Base-by-base conservation (phyloP, 1,140 invertebrate genomes). In the Tetramorium alpestre region DNA sequence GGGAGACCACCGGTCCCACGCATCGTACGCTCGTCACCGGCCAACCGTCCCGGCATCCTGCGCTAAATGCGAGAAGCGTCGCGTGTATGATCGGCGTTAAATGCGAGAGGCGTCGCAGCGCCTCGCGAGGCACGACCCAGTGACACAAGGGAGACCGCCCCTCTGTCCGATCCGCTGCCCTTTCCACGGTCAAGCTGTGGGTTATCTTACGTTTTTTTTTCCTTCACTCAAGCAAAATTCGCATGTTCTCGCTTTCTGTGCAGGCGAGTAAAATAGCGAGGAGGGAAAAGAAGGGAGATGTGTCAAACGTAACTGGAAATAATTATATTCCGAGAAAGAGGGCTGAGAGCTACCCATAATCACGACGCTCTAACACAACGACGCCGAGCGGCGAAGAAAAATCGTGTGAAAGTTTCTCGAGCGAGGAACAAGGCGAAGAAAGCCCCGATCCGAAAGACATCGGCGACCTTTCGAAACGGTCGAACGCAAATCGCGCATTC, bases 51-150 rank as follows among this genome's bases (percentile, higher is more conserved):
- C 47, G 51, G 38, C 41, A 54, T 78, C 73, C 64, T 62, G 80
- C 67, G 67, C 33, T 82, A 72, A 82, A 82, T 82, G 77, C 47
- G 33, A 56, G 47, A 28, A 38, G 33, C 77, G 65, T 72, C 78
- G 77, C 64, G 77, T 44, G 77, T 70, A 81, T 44, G 22, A 44
- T 22, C 47, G 51, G 77, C 8, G 62, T 65, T 81, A 81, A 81
- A 81, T 70, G 80, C 67, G 80, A 73, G 67, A 82, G 80, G 67
- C 80, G 80, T 73, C 67, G 18, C 51, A 73, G 22, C 41, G 25
- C n/a, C 44, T 82, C 28, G 78, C 38, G 4, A 70, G 25, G 51
- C 78, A 33, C 67, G 67, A 82, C 80, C 67, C 6, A 47, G 80
- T 58, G 80, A 82, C 67, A 82, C 80, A 33, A 38, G 51, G 16